Base-by-base conservation (phyloP, 2,113 vertebrate species). In the Petromus typicus region DNA sequence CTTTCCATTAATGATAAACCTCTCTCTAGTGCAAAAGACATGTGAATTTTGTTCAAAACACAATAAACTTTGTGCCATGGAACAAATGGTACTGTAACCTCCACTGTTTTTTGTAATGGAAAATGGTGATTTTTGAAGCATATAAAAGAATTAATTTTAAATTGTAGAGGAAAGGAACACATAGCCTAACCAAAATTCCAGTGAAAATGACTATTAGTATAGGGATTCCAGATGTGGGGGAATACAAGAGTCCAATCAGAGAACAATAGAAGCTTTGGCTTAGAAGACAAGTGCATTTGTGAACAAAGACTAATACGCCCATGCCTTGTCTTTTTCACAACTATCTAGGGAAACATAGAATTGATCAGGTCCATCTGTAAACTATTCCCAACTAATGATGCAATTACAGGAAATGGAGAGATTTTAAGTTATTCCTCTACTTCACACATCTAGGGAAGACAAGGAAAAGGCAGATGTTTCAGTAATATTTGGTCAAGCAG, bases 11-110 rank as follows among this genome's bases (percentile, higher is more conserved):
- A 81, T 34, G 51, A 85, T 56, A 89, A 94, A 66, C 13, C 18
- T 90, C 88, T 81, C 14, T 85, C 57, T 17, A 64, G 76, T 87
- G 85, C 79, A 79, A 75, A 5, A 67, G 8, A 76, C 7, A 37
- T 83, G 51, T 87, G 56, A 79, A 79, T 93, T 97, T 90, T 93
- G 37, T 84, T 85, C 4, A 40, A 80, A 93, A 88, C 76, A 78
- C n/a, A 66, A 30, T 66, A 3, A 57, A 94, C 34, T 73, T 88
- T n/a, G 86, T 86, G 40, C 40, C 76, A 75, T 54, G 59, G 71
- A 61, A 12, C 59, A 89, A 57, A 20, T 57, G 25, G 30, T 66
- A 59, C 61, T 51, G 9, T 76, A 59, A 56, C 20, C 78, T 86
- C 25, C 7, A 96, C 12, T 69, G 23, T 85, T 69, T 1, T 61